Evolutionary conservation across 2,797 vertebrate species (phyloP).

Genomic region (Tarsius wallacei): DNA sequence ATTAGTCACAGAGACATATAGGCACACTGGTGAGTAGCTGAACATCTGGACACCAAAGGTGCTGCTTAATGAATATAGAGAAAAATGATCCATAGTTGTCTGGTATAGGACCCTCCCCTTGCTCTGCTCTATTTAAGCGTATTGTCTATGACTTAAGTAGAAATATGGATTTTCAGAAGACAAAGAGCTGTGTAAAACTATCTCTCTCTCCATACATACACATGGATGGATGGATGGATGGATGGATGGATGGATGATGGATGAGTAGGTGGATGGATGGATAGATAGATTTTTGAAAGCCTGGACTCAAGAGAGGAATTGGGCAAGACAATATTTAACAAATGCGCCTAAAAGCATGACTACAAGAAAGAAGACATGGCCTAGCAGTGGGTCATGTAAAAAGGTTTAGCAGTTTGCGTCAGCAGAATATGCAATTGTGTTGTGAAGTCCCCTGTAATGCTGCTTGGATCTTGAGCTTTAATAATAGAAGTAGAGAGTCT

Average conservation of each 20-base stretch:
- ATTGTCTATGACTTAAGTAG: background rate
- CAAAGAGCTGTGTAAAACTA: background rate
- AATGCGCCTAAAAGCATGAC: background rate
- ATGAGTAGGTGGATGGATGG: no score
- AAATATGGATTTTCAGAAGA: constrained; percentile 22
- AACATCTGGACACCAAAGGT: background rate
- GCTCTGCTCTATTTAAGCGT: background rate
- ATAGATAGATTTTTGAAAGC: background rate
- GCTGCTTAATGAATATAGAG: background rate
- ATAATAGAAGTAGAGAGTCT: background rate
- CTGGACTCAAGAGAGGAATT: background rate
- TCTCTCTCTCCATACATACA: background rate
- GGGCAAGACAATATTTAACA: background rate
- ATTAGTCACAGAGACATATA: fast-evolving
- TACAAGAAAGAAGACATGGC: background rate
- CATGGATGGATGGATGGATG: background rate
- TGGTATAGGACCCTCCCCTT: background rate
- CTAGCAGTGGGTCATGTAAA: background rate
- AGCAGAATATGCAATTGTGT: background rate
- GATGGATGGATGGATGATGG: background rate
- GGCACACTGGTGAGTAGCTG: background rate
- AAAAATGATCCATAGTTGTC: background rate
- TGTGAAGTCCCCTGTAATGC: background rate
- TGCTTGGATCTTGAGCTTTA: background rate
- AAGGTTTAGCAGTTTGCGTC: background rate